phyloP scores from a whole-genome alignment of 2,113 vertebrate species.

The Thomomys bottae region DNA sequence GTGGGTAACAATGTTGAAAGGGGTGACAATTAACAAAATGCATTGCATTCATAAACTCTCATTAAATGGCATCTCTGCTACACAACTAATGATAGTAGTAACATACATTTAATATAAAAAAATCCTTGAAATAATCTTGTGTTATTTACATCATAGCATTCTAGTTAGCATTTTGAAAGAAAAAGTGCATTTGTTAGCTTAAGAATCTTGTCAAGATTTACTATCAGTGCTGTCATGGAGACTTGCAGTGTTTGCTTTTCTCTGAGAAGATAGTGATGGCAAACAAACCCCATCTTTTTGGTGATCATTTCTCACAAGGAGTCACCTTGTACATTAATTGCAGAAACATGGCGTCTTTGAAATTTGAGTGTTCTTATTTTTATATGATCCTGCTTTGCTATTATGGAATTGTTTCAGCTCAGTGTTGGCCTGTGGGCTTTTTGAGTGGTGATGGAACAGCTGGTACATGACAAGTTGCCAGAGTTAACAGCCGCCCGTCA shows the following conservation, averaged over 20 bases:
- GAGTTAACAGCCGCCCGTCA: constrained; percentile 65
- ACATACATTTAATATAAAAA: too few species aligned
- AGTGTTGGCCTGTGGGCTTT: constrained; percentile 58
- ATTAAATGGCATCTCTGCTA: too few species aligned
- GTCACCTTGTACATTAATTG: constrained; percentile 34
- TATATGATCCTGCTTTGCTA: constrained; percentile 53
- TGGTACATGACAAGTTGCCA: constrained; percentile 70
- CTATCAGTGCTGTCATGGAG: not conserved
- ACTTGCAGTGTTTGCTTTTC: constrained; percentile 24
- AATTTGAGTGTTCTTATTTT: constrained; percentile 42
- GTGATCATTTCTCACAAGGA: not conserved
- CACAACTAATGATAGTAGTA: too few species aligned
- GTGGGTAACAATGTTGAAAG: too few species aligned
- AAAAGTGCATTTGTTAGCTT: not conserved
- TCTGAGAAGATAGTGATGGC: not conserved
- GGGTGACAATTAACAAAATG: too few species aligned
- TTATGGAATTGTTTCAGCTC: constrained; percentile 59
- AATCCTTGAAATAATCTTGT: not conserved
- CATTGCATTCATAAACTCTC: too few species aligned
- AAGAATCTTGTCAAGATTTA: constrained; percentile 30
- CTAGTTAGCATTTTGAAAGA: not conserved
- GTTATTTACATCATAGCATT: not conserved
- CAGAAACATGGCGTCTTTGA: constrained; percentile 38
- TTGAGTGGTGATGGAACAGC: constrained; percentile 63
- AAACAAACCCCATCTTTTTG: not conserved